Evolutionary conservation across 1,140 invertebrate species (phyloP), one percentile per base, ranked within the genome.

Genomic region (Ceratina calcarata): DNA sequence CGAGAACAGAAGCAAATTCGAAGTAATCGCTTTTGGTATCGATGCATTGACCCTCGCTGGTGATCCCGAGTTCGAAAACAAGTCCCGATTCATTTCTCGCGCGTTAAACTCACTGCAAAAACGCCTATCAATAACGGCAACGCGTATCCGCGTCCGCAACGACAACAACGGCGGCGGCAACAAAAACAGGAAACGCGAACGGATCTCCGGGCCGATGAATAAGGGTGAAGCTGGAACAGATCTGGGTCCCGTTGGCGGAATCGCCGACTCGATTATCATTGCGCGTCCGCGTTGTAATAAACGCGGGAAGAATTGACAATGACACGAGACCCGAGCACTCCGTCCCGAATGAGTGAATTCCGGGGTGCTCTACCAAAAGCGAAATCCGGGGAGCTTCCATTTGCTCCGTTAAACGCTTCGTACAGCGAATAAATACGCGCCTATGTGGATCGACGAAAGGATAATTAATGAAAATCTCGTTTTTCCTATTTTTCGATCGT

Each of bases 391-490:
- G 37, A 49, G 32, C 20, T 62, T 49, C 18, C 45, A 27, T 75
- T 27, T 20, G 13, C 4, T 27, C 13, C n/a, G 53, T 16, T 22
- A 74, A 74, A 65, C 15, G 58, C 15, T 22, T 49, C 72, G n/a
- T 32, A 32, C 27, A 4, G 27, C 27, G 62, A 22, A 37, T 58
- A 66, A 66, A 66, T 45, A 55, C 10, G 53, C 62, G n/a, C 16
- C 49, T 61, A 61, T 58, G 18, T 10, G 37, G 55, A 58, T 15
- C 7, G 32, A 24, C n/a, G 13, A 49, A 60, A 18, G 57, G 57
- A 6, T 66, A 75, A 57, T 75, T 65, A 65, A 66, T 58, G 72
- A n/a, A 66, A 66, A 65, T 75, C 61, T 24, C 7, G n/a, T 37
- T 27, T 18, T n/a, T 45, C 49, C 27, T 1, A 27, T 15, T 10